Evolutionary conservation across 2,888 invertebrate species (phyloP).

Genomic region (Seira ritae): DNA sequence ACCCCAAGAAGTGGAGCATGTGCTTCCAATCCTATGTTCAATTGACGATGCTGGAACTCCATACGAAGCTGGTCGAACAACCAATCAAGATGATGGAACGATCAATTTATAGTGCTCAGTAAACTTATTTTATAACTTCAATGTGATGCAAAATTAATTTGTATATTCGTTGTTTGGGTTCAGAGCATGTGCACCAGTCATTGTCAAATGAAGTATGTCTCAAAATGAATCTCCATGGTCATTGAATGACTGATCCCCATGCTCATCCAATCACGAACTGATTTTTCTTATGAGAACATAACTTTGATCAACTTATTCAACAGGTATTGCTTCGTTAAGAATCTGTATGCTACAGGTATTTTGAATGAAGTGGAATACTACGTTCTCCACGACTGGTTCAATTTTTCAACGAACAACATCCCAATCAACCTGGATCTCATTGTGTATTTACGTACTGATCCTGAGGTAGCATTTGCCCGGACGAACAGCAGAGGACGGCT

Average conservation of each 20-base stretch:
- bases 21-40: constrained; percentile 95
- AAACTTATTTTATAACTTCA: too few relatives aligned
- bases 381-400: constrained; percentile 91
- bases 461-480: constrained; percentile 84
- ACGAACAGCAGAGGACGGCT: constrained; percentile 85
- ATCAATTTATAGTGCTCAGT: constrained; percentile 77
- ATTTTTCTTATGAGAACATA: too few relatives aligned
- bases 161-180: too few relatives aligned
- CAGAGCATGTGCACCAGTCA: too few relatives aligned
- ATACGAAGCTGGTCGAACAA: constrained; percentile 76
- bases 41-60: constrained; percentile 90
- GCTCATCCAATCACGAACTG: too few relatives aligned
- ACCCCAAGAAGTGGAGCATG: constrained; percentile 88
- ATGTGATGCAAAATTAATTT: too few relatives aligned
- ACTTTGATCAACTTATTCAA: too few relatives aligned
- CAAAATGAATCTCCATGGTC: too few relatives aligned
- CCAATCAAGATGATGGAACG: constrained; percentile 93
- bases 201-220: too few relatives aligned
- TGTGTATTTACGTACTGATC: constrained; percentile 85
- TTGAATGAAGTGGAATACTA: constrained; percentile 86
- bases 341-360: constrained; percentile 80
- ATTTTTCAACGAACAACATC: constrained; percentile 84
- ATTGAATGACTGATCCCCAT: too few relatives aligned
- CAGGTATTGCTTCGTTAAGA: constrained; percentile 88
- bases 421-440: constrained; percentile 90